phyloP scores from a whole-genome alignment of 2,888 invertebrate species.

The Hirtodrosophila histrioides region DNA sequence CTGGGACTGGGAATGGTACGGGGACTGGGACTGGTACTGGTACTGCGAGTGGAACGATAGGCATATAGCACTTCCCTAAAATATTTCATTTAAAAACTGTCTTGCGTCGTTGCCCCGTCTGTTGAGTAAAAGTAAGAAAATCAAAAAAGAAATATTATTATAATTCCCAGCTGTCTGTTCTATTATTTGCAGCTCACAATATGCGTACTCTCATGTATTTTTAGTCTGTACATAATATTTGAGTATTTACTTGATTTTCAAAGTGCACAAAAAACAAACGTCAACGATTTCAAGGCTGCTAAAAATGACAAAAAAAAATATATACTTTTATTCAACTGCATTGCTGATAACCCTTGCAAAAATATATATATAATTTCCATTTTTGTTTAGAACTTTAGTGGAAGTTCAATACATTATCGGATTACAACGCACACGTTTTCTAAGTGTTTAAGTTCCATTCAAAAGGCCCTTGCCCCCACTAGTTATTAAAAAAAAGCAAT shows the following conservation, averaged over 20 bases:
- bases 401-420: slow-evolving; percentile 49
- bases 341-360: slow-evolving; percentile 33
- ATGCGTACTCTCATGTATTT: slow-evolving; percentile 26
- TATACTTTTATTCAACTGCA: slow-evolving; percentile 4
- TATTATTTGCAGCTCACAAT: background rate
- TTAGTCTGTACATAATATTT: slow-evolving; percentile 35
- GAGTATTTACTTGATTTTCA: slow-evolving; percentile 15
- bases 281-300: slow-evolving; percentile 42
- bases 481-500: slow-evolving; percentile 23
- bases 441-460: slow-evolving; percentile 23
- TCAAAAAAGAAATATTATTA: background rate
- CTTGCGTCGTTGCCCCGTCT: slow-evolving; percentile 1
- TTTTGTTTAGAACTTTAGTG: slow-evolving; percentile 12
- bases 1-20: slow-evolving; percentile 15
- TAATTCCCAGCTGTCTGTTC: slow-evolving; percentile 20
- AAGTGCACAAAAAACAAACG: slow-evolving; percentile 26
- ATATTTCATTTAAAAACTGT: slow-evolving; percentile 30
- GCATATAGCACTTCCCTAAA: slow-evolving; percentile 52
- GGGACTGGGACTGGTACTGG: slow-evolving; percentile 14
- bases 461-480: slow-evolving; percentile 27
- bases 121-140: slow-evolving; percentile 16
- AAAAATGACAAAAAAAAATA: slow-evolving; percentile 2
- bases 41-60: background rate
- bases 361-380: slow-evolving; percentile 4
- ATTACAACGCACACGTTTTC: slow-evolving; percentile 41